These are phyloP conservation scores for Carassius auratus DNA, from an alignment of 2,113 vertebrate genomes.

Conservation along the genomic window DNA sequence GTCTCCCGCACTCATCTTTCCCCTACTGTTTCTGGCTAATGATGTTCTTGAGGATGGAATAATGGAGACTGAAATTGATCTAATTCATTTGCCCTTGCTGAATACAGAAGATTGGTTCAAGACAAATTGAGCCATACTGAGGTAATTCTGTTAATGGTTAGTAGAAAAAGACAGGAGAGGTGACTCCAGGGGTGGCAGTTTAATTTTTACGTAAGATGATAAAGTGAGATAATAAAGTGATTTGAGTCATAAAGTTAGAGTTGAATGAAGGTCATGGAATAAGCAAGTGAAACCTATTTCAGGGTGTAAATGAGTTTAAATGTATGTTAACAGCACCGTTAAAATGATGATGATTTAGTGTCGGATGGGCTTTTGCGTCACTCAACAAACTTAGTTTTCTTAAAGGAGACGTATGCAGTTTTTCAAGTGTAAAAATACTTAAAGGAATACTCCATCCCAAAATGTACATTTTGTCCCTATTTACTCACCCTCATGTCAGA, in stretches of 20 bases:
- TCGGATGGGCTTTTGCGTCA: not conserved
- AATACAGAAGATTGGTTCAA: conserved; percentile 32
- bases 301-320: not conserved
- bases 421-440: not conserved
- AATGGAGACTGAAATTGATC: conserved; percentile 23
- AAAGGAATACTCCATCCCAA: not conserved
- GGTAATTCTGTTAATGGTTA: conserved; percentile 32
- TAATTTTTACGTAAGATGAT: conserved; percentile 26
- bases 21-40: conserved; percentile 1
- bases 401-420: not conserved
- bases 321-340: not conserved
- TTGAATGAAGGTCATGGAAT: not conserved
- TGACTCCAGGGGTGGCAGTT: not conserved
- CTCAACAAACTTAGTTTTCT: not conserved
- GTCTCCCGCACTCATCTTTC: not conserved
- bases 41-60: conserved; percentile 16
- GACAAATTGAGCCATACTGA: conserved; percentile 39
- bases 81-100: conserved; percentile 44
- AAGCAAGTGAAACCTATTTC: not conserved
- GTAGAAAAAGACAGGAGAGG: conserved; percentile 22
- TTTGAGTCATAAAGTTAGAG: conserved; percentile 20
- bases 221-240: not conserved
- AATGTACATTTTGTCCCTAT: not conserved
- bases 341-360: not conserved
- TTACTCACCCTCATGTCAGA: not conserved